Evolutionary conservation across 2,113 vertebrate species (phyloP).

Genomic region (Charina bottae): DNA sequence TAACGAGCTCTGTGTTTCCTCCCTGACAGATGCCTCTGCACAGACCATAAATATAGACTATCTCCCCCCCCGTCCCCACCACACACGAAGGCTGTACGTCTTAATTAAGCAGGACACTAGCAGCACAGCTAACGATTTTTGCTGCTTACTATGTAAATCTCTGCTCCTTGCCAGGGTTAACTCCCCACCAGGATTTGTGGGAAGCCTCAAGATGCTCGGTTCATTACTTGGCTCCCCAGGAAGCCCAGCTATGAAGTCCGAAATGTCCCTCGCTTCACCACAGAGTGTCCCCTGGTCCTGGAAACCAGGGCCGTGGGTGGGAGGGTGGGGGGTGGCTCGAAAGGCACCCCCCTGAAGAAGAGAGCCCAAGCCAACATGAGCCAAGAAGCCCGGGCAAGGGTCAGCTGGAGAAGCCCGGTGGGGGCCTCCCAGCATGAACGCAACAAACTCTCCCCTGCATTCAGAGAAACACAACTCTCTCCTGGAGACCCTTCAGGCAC

Average conservation of each 20-base stretch:
- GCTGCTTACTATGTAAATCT: constrained; percentile 58
- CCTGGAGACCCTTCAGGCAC: neutral
- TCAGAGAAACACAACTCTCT: neutral
- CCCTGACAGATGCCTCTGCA: constrained; percentile 69
- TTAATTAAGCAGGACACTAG: constrained; percentile 72
- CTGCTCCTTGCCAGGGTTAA: neutral
- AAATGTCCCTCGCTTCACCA: neutral
- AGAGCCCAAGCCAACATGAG: neutral
- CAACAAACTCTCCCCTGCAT: neutral
- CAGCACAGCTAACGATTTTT: constrained; percentile 65
- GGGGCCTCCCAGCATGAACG: neutral
- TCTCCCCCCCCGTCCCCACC: constrained; percentile 42
- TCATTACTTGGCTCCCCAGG: neutral
- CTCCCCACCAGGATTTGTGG: neutral
- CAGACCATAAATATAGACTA: constrained; percentile 68
- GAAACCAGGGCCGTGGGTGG: neutral
- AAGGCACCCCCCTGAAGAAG: neutral
- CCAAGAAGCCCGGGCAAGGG: neutral
- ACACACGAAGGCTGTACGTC: constrained; percentile 61
- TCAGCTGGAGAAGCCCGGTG: too few species aligned
- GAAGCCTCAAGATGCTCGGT: rapidly evolving
- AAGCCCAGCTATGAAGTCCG: neutral
- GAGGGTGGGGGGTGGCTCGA: neutral
- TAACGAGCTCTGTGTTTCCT: constrained; percentile 44
- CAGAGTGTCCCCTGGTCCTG: neutral